Conservation (phyloP, 2,888 invertebrate genomes). For the Rotaria socialis region DNA sequence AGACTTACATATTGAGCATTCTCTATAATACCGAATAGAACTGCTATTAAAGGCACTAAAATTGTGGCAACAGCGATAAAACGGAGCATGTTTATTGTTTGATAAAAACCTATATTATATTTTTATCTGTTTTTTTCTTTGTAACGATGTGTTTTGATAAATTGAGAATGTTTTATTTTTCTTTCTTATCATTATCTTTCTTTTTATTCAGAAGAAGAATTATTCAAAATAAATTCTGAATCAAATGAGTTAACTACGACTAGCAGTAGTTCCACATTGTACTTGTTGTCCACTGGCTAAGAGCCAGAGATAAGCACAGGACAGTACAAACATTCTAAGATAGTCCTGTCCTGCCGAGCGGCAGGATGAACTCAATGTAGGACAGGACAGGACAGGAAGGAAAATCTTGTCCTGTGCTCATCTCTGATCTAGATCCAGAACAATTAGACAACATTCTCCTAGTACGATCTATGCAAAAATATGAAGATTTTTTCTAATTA, state of each 20-base stretch:
- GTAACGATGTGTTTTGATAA: background rate
- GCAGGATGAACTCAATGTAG: too few relatives aligned
- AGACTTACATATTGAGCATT: background rate
- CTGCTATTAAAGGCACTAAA: background rate
- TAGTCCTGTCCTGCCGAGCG: too few relatives aligned
- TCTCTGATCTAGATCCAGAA: background rate
- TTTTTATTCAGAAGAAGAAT: background rate
- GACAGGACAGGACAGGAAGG: too few relatives aligned
- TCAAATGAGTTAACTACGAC: too few relatives aligned
- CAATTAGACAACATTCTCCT: background rate
- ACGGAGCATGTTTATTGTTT: background rate
- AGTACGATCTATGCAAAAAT: background rate
- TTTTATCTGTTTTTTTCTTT: background rate
- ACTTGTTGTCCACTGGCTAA: background rate
- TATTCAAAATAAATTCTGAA: background rate
- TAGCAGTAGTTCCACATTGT: too few relatives aligned
- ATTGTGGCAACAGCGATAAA: background rate
- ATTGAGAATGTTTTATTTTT: background rate
- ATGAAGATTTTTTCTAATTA: background rate
- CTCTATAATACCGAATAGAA: background rate
- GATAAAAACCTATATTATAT: background rate
- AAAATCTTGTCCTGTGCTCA: background rate
- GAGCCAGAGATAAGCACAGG: too few relatives aligned
- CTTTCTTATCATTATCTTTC: background rate
- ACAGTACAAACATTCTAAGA: too few relatives aligned